Evolutionary conservation across 2,797 vertebrate genomes (phyloP).

Genomic region (Gastrophryne carolinensis): DNA sequence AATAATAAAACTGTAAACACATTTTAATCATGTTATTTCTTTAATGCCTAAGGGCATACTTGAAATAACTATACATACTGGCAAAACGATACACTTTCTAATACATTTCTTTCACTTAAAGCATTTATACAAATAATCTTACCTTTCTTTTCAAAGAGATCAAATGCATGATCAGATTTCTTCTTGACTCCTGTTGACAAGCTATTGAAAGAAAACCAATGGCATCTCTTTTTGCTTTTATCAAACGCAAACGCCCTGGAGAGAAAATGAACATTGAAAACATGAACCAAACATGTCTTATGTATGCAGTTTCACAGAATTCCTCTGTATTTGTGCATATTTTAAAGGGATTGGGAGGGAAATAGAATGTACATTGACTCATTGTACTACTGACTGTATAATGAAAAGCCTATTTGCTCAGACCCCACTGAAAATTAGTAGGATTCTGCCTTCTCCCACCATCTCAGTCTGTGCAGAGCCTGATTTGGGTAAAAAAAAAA

Average conservation of each 20-base stretch:
- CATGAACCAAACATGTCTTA: slow-evolving; percentile 1
- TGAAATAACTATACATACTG: no score
- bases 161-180: slow-evolving; percentile 82
- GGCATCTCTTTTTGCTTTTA: slow-evolving; percentile 90
- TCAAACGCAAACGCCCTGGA: slow-evolving; percentile 94
- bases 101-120: not conserved
- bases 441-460: no score
- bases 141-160: slow-evolving; percentile 98
- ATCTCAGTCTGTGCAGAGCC: no score
- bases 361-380: slow-evolving; percentile 11
- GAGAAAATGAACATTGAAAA: slow-evolving; percentile 57
- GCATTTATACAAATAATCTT: slow-evolving; percentile 63
- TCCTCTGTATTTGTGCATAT: not conserved
- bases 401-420: not conserved
- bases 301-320: slow-evolving; percentile 1
- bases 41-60: no score
- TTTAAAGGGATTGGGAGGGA: not conserved
- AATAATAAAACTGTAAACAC: no score
- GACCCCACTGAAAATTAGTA: no score
- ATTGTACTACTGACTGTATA: slow-evolving; percentile 16
- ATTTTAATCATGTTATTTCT: no score
- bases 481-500: no score
- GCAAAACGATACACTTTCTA: no score
- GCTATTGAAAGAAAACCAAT: slow-evolving; percentile 92
- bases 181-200: slow-evolving; percentile 81